Evolutionary conservation across 2,113 vertebrate species (phyloP).

Genomic region (Pampusana beccarii): DNA sequence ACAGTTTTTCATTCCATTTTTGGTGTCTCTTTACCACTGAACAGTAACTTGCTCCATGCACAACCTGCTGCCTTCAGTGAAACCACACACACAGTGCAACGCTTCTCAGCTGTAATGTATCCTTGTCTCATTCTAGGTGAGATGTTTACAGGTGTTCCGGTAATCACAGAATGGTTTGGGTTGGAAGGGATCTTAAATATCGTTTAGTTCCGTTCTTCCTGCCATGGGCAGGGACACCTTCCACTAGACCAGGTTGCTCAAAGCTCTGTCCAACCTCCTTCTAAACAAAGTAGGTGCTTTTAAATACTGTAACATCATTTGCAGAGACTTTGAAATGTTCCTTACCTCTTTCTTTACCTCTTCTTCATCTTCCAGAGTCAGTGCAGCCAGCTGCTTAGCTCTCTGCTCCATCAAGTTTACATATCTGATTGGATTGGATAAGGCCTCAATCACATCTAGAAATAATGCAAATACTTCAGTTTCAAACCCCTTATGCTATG

Average conservation of each 20-base stretch:
- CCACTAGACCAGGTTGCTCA: too few relatives aligned
- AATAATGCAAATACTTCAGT: constrained; percentile 8
- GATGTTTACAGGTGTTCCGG: background rate
- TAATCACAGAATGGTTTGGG: background rate
- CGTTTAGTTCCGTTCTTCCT: too few relatives aligned
- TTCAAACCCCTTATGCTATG: background rate
- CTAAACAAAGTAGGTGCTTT: background rate
- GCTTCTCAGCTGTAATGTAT: background rate
- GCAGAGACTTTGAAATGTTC: background rate
- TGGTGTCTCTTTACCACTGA: background rate
- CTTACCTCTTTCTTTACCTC: constrained; percentile 92
- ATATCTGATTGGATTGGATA: constrained; percentile 97
- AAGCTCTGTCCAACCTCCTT: background rate
- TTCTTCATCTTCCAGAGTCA: constrained; percentile 95
- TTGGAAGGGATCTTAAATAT: too few relatives aligned
- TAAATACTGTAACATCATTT: background rate
- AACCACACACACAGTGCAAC: background rate
- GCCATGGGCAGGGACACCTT: too few relatives aligned
- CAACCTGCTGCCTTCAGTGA: background rate
- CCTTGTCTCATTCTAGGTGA: background rate
- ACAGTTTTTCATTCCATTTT: background rate
- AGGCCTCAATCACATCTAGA: constrained; percentile 94
- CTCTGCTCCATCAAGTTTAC: constrained; percentile 98
- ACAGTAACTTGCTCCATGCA: background rate
- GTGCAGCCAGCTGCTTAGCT: constrained; percentile 91